phyloP scores from a whole-genome alignment of 2,888 invertebrate genomes.

The Caenorhabditis sp. region DNA sequence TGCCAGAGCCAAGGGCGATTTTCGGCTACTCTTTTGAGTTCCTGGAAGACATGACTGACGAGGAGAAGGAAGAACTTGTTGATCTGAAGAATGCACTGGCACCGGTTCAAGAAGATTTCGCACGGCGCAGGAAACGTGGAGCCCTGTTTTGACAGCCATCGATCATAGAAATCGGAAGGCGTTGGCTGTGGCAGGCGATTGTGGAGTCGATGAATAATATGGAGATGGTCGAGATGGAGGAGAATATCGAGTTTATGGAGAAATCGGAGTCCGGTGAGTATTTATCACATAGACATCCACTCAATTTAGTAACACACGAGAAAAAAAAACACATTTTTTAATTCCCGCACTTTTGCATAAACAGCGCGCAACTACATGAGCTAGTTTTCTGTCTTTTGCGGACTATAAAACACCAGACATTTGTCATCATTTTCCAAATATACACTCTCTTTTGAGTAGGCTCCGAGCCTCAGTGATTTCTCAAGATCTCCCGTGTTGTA shows the following conservation, averaged over 20 bases:
- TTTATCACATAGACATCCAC: too few relatives aligned
- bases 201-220: constrained; percentile 37
- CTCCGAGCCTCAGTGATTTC: too few relatives aligned
- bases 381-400: too few relatives aligned
- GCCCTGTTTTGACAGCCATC: constrained; percentile 44
- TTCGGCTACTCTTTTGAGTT: constrained; percentile 26
- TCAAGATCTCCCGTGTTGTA: too few relatives aligned
- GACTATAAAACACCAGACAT: too few relatives aligned
- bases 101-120: background rate
- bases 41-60: background rate
- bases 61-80: background rate
- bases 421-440: too few relatives aligned
- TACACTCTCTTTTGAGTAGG: too few relatives aligned
- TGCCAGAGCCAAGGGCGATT: constrained; percentile 13
- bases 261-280: constrained; percentile 5
- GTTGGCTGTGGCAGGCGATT: constrained; percentile 39
- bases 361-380: too few relatives aligned
- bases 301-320: too few relatives aligned
- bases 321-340: too few relatives aligned
- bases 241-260: constrained; percentile 48
- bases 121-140: constrained; percentile 7
- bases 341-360: too few relatives aligned
- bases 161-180: constrained; percentile 55
- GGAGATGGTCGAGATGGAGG: constrained; percentile 34
- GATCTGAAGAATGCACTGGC: constrained; percentile 4